Evolutionary conservation across 2,113 vertebrate genomes (phyloP), one percentile per base, ranked within the genome.

Genomic region (Tenrec ecaudatus): DNA sequence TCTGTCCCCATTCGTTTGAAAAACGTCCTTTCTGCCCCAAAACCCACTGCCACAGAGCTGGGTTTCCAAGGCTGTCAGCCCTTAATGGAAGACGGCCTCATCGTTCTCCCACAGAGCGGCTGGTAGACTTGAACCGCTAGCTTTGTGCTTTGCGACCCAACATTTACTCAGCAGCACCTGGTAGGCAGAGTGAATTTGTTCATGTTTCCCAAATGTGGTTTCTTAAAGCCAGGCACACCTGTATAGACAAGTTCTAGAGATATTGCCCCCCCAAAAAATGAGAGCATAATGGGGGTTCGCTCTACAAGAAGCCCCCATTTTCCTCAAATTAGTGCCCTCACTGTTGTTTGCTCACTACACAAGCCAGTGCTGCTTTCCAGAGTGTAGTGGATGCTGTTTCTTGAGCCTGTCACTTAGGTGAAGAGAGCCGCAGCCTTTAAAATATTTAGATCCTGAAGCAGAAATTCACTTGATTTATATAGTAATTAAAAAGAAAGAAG

Each of bases 391-490:
- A 25, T 79, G 68, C 64, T 93, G 36, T n/a, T 90, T 43, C 29
- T 36, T 38, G 36, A 85, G 38, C 47, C 87, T 88, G 78, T 87
- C 79, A 17, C 53, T n/a, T 77, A 69, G 36, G 82, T 64, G 47
- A 91, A 91, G 76, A 78, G 33, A 76, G 62, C 43, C 82, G 43
- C 19, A 57, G 3, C 33, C 80, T 83, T 94, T 83, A 60, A 93
- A 83, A 66, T 89, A 73, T 36, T 83, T 60, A 86, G 75, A 77
- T 47, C 77, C 88, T 82, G 88, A 95, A 22, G 36, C 77, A 68
- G 29, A 94, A 90, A 75, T 73, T 77, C 16, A 77, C 38, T 82
- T 91, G 77, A 88, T 86, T 92, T 81, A 84, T n/a, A 20, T 89
- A 19, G 71, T 68, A 36, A 75, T 92, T 43, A 77, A n/a, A 62